phyloP scores from a whole-genome alignment of 2,888 invertebrate genomes.

The Drosophila crucigera region DNA sequence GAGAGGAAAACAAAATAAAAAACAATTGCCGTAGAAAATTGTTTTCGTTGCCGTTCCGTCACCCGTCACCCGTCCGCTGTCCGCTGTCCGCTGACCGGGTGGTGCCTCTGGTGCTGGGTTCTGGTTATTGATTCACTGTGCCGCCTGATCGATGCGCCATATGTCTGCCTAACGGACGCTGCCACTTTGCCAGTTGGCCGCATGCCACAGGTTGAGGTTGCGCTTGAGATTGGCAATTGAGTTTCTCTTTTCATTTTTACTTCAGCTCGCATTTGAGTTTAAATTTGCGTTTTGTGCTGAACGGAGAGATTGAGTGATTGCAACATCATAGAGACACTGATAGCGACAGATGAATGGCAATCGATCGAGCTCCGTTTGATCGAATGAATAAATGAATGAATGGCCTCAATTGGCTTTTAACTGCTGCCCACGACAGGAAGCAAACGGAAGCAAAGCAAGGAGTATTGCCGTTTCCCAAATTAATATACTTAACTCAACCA shows the following conservation, averaged over 20 bases:
- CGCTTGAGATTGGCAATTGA: constrained; percentile 19
- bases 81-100: background rate
- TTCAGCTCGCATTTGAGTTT: constrained; percentile 6
- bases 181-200: constrained; percentile 41
- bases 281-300: constrained; percentile 7
- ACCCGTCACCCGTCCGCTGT: constrained; percentile 8
- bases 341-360: constrained; percentile 34
- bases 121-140: constrained; percentile 39
- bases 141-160: constrained; percentile 58
- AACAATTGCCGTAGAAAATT: constrained; percentile 66
- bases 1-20: constrained; percentile 20
- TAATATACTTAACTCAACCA: constrained; percentile 10
- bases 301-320: constrained; percentile 16
- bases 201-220: constrained; percentile 57
- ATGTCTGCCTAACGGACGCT: constrained; percentile 43
- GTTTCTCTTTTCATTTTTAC: constrained; percentile 5
- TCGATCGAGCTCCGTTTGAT: constrained; percentile 23
- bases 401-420: constrained; percentile 20
- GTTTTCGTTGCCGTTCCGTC: constrained; percentile 40
- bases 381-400: constrained; percentile 22
- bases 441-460: background rate
- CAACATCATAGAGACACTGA: constrained; percentile 16
- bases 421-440: constrained; percentile 9
- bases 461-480: constrained; percentile 1
- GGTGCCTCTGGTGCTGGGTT: constrained; percentile 7